Base-by-base conservation (phyloP, 2,113 vertebrate genomes). In the Aspiorhynchus laticeps region DNA sequence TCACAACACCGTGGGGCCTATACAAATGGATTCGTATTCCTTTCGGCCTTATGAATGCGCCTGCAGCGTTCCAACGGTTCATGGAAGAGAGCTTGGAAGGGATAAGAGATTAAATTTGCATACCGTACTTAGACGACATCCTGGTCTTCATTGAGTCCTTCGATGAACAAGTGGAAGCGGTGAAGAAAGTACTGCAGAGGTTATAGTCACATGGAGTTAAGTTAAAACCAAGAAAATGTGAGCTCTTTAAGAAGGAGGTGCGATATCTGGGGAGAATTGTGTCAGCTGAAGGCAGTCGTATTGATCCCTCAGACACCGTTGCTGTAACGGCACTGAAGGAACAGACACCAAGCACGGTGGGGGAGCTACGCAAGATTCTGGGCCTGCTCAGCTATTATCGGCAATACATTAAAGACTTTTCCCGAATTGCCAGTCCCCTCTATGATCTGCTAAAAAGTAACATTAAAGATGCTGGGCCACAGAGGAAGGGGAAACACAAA, bases 331-430 rank as follows among this genome's bases (percentile, higher is more conserved):
- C 14, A 2, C 14, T 69, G 1, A 69, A 69, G 17, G 61, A 82
- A 2, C 38, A 26, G 38, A 43, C 7, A 41, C 12, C 24, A 1
- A n/a, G 11, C 28, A 69, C 41, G 2, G 80, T 71, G 36, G 61
- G 80, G 21, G 80, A 83, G 1, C 7, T 71, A 14, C 14, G 48
- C 12, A 69, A 46, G 11, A 19, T 83, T 17, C 43, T 83, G 2
- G 81, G 65, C 11, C 46, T 83, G 4, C 63, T 83, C 12, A 31
- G n/a, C 17, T 83, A 83, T 38, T 85, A 79, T 2, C 17, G 31
- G 0, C 56, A 61, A 4, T 78, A 67, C 19, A 33, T 75, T 4
- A 75, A 78, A 19, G 41, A 77, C 7, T 19, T 17, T 28, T 71
- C 67, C 6, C 67, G 67, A 15, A 31, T 33, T 1, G 31, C 67